Conservation (phyloP, 2,888 invertebrate genomes). For the Melanargia galathea region DNA sequence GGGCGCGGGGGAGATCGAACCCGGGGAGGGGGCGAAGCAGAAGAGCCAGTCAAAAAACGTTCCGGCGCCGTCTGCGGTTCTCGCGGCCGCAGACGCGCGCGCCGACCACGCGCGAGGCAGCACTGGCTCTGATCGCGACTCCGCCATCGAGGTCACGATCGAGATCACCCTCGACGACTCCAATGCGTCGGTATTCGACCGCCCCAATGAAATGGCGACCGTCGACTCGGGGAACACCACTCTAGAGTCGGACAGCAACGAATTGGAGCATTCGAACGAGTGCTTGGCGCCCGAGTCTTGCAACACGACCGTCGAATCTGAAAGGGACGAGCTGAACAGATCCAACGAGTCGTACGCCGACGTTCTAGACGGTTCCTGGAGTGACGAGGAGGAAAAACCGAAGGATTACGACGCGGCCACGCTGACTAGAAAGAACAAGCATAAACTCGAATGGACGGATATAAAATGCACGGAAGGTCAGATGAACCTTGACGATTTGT, state of each 20-base stretch:
- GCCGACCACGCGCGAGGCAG: constrained; percentile 60
- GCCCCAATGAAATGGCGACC: constrained; percentile 48
- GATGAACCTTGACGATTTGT: constrained; percentile 46
- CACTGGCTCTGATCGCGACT: constrained; percentile 68
- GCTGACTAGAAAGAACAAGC: constrained; percentile 49
- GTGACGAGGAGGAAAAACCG: constrained; percentile 47
- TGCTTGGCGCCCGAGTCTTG: constrained; percentile 66
- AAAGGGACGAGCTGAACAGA: constrained; percentile 65
- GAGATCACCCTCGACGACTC: constrained; percentile 29
- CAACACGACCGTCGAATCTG: constrained; percentile 66
- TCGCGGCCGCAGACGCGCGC: constrained; percentile 78
- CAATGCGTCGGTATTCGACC: constrained; percentile 39
- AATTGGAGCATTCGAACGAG: constrained; percentile 70
- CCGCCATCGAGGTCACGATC: constrained; percentile 31
- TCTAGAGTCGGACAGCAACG: constrained; percentile 49
- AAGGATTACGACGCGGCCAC: constrained; percentile 46
- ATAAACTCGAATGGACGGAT: constrained; percentile 63
- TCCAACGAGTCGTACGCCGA: constrained; percentile 79
- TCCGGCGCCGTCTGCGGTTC: constrained; percentile 87
- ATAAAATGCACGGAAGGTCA: constrained; percentile 48
- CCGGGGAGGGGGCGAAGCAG: constrained; percentile 36
- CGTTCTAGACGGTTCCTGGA: constrained; percentile 69
- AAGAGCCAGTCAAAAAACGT: constrained; percentile 85
- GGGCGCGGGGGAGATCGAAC: constrained; percentile 61
- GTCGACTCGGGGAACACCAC: constrained; percentile 49